Evolutionary conservation across 2,797 vertebrate genomes (phyloP).

Genomic region (Paguma larvata): DNA sequence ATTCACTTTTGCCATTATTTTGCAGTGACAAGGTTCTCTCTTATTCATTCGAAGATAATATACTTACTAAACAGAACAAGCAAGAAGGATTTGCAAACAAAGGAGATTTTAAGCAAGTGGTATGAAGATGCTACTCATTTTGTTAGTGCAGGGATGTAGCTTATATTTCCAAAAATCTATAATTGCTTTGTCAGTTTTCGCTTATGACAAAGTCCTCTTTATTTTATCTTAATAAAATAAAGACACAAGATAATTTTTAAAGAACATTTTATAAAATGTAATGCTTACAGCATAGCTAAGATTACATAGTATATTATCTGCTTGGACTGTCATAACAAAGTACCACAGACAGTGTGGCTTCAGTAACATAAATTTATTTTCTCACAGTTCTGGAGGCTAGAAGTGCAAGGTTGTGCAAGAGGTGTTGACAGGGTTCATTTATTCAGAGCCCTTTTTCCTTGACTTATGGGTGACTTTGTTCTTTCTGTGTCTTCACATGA

Average conservation of each 20-base stretch:
- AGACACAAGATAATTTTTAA: constrained; percentile 5
- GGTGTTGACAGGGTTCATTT: not conserved
- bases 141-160: not conserved
- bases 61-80: not conserved
- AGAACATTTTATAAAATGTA: not conserved
- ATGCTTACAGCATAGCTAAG: not conserved
- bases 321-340: not conserved
- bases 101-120: not conserved
- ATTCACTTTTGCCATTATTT: constrained; percentile 21
- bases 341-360: not conserved
- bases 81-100: not conserved
- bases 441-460: not conserved
- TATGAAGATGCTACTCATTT: not conserved
- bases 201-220: not conserved
- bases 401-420: not conserved
- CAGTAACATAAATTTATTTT: constrained; percentile 2
- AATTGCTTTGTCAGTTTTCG: not conserved
- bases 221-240: constrained; percentile 5
- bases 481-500: not conserved
- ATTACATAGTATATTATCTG: not conserved
- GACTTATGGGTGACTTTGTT: not conserved
- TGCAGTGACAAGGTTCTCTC: not conserved
- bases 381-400: not conserved
- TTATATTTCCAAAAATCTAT: not conserved
- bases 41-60: not conserved